Evolutionary conservation across 2,113 vertebrate genomes (phyloP).

Genomic region (Asarcornis scutulata): DNA sequence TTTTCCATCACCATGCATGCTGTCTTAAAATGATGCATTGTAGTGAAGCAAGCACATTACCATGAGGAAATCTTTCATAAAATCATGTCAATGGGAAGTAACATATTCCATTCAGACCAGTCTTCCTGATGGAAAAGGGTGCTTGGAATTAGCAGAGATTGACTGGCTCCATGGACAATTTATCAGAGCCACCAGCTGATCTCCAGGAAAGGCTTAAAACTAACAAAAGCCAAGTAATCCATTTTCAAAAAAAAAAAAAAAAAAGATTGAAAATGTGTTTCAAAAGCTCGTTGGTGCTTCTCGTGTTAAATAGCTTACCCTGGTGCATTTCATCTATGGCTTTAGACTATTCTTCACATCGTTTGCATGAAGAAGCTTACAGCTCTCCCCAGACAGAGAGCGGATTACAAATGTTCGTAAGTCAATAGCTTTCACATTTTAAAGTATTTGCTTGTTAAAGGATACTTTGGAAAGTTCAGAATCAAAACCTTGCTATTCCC

Average conservation of each 20-base stretch:
- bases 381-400: conserved; percentile 50
- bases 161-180: conserved; percentile 63
- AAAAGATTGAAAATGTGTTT: conserved; percentile 16
- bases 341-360: conserved; percentile 53
- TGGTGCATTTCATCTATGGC: conserved; percentile 27
- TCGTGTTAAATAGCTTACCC: conserved; percentile 32
- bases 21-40: background rate
- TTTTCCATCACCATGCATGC: background rate
- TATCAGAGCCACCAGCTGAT: conserved; percentile 69
- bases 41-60: background rate
- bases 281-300: conserved; percentile 39
- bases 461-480: conserved; percentile 48
- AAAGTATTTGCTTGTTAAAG: conserved; percentile 58
- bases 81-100: conserved; percentile 30
- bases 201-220: conserved; percentile 56
- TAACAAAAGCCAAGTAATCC: conserved; percentile 64
- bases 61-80: conserved; percentile 51
- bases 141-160: conserved; percentile 58
- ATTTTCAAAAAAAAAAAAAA: background rate
- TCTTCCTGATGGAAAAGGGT: conserved; percentile 37
- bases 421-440: conserved; percentile 49
- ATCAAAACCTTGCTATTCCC: conserved; percentile 35
- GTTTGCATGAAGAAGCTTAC: conserved; percentile 61
- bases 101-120: conserved; percentile 37
- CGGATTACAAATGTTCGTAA: conserved; percentile 46